Conservation (phyloP, 2,113 vertebrate genomes). For the Onychostoma macrolepis region DNA sequence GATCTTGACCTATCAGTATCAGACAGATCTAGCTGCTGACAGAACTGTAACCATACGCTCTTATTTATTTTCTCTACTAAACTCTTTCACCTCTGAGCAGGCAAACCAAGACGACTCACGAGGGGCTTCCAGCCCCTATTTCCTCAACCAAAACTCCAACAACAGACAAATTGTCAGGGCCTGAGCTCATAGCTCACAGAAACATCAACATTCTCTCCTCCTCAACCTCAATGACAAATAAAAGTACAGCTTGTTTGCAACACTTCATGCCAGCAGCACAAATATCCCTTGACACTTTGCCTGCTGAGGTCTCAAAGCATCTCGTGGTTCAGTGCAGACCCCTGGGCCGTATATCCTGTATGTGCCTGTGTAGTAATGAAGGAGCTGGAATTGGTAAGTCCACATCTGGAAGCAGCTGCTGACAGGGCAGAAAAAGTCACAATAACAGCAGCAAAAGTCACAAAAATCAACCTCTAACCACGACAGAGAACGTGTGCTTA, state of each 20-base stretch:
- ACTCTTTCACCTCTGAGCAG: constrained; percentile 39
- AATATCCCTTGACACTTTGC: constrained; percentile 22
- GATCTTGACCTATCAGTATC: constrained; percentile 30
- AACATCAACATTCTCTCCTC: background rate
- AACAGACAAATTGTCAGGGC: constrained; percentile 35
- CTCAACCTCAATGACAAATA: background rate
- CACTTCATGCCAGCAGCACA: constrained; percentile 13
- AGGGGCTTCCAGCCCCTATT: constrained; percentile 36
- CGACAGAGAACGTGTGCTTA: background rate
- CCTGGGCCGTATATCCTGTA: background rate
- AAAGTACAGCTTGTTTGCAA: constrained; percentile 30
- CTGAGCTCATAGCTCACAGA: constrained; percentile 31
- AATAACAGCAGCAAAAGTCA: constrained; percentile 24
- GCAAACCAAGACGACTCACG: constrained; percentile 21
- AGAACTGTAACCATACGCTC: constrained; percentile 35
- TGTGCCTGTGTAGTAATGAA: constrained; percentile 28
- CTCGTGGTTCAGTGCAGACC: constrained; percentile 25
- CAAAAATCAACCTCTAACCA: constrained; percentile 19
- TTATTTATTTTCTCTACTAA: constrained; percentile 29
- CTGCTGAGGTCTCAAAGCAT: constrained; percentile 29
- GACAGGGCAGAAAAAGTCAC: constrained; percentile 28
- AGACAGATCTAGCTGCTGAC: constrained; percentile 39
- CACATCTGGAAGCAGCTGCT: constrained; percentile 54
- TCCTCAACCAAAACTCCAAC: constrained; percentile 34
- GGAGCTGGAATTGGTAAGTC: constrained; percentile 25